Base-by-base conservation (phyloP, 35 echinoderm and acorn worm genomes). In the Diadema setosum region DNA sequence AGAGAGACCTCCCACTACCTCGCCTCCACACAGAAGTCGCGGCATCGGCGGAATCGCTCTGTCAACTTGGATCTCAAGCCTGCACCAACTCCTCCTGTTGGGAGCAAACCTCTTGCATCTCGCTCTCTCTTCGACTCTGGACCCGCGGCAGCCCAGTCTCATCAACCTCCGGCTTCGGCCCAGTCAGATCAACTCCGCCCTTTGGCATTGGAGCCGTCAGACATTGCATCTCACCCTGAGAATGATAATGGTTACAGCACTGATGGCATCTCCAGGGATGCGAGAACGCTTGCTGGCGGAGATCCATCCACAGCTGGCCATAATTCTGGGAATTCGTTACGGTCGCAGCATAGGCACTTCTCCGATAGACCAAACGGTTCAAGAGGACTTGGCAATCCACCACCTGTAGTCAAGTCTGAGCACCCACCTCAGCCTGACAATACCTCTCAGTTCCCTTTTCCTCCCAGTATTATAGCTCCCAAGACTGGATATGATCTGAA, bases 1-100 rank as follows among this genome's bases (percentile, higher is more conserved):
- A 83, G 58, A 46, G 82, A 87, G 60, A 87, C 91, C 17, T 81
- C 90, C 29, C 49, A 90, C 5, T 90, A 90, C 43, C 80, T 90
- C 7, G 59, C 88, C 33, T 90, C 88, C 6, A 65, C 88, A 9
- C 58, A 83, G 45, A 90, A 90, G 30, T 58, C 81, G 4, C 57
- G 80, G 26, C 88, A 90, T 65, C 39, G 87, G 27, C 83, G 88
- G 32, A 82, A 70, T 46, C 40, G 61, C 50, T 90, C 88, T 4
- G n/a, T 83, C 4, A 83, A 31, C 42, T 32, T 70, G 50, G 37
- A 78, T 41, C n/a, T 78, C 4, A 26, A 67, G 16, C 12, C 63
- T 33, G 37, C 30, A 16, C 37, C 63, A 33, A 34, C 2, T 7
- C 63, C 25, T 29, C n/a, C 26, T 29, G 63, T 33, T 26, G 24